phyloP scores from a whole-genome alignment of 2,797 vertebrate genomes.

The Notolabrus celidotus region DNA sequence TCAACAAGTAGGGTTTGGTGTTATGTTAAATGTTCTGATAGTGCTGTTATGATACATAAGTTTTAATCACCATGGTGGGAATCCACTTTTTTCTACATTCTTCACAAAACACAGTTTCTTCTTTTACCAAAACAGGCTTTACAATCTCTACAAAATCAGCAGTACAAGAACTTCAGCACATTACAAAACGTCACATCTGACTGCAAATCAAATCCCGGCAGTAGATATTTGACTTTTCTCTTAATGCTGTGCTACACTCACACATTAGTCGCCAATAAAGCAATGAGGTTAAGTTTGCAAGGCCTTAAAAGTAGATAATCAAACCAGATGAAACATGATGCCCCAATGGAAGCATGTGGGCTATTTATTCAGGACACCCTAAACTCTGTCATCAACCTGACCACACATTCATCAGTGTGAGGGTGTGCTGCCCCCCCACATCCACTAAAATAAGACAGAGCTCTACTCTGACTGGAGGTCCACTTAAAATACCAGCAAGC shows the following conservation, averaged over 20 bases:
- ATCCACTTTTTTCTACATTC: no score
- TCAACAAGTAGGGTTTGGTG: background rate
- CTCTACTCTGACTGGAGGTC: constrained; percentile 47
- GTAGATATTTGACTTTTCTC: background rate
- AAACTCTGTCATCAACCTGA: constrained; percentile 69
- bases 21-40: no score
- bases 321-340: constrained; percentile 29
- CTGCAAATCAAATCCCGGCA: no score
- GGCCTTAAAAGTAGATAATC: constrained; percentile 8
- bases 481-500: constrained; percentile 61
- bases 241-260: background rate
- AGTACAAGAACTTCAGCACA: no score
- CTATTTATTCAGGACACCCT: constrained; percentile 61
- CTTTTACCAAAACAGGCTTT: no score
- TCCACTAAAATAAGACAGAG: constrained; percentile 72
- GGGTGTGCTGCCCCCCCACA: constrained; percentile 24
- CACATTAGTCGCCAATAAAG: background rate
- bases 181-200: no score
- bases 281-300: background rate
- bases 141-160: no score
- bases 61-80: no score
- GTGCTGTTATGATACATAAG: no score
- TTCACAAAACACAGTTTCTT: no score
- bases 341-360: constrained; percentile 35
- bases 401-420: constrained; percentile 58